phyloP scores from a whole-genome alignment of 2,888 invertebrate species.

The Epistrophella euchroma region DNA sequence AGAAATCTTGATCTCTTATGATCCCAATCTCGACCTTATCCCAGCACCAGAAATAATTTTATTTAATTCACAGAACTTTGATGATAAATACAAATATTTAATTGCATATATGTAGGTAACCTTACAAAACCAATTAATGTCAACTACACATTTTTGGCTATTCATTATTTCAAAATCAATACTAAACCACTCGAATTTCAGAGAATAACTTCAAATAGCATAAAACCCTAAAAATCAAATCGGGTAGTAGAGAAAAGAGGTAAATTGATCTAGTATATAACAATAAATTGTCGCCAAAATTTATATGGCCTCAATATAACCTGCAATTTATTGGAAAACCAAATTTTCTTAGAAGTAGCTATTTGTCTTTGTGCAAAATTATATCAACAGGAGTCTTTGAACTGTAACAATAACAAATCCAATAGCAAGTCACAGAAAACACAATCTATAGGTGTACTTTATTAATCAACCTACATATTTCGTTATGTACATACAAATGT shows the following conservation, averaged over 20 bases:
- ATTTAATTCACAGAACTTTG: neutral
- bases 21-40: too few species aligned
- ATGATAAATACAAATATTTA: neutral
- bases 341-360: conserved; percentile 26
- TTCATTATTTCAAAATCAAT: conserved; percentile 6
- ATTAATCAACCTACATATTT: neutral
- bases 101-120: neutral
- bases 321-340: conserved; percentile 63
- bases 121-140: neutral
- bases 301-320: conserved; percentile 49
- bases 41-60: neutral
- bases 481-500: too few species aligned
- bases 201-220: neutral
- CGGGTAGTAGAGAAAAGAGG: neutral
- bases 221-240: neutral
- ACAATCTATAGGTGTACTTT: conserved; percentile 8
- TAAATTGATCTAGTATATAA: conserved; percentile 22
- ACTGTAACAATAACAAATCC: conserved; percentile 6
- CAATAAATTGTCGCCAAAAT: conserved; percentile 45
- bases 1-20: too few species aligned
- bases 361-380: conserved; percentile 26
- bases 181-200: too few species aligned
- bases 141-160: neutral
- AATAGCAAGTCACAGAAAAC: conserved; percentile 6
- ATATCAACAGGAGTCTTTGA: conserved; percentile 21